phyloP scores from a whole-genome alignment of 2,797 vertebrate species.

The Molossus alvarezi region DNA sequence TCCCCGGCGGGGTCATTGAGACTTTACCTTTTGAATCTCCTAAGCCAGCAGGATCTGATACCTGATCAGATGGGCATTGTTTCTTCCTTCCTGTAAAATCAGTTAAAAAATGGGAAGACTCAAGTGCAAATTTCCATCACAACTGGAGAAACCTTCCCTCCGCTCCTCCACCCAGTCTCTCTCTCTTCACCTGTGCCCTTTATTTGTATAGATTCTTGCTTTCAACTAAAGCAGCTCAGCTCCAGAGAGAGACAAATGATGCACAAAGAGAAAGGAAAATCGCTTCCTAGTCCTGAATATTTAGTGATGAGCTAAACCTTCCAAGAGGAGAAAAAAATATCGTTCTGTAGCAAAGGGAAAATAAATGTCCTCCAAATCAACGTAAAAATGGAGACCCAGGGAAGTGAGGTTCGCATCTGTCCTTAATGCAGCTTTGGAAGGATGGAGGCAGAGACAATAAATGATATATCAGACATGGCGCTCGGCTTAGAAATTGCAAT shows the following conservation, averaged over 20 bases:
- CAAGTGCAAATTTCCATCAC: constrained; percentile 78
- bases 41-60: constrained; percentile 72
- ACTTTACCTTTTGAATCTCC: constrained; percentile 71
- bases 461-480: constrained; percentile 77
- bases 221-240: constrained; percentile 71
- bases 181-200: constrained; percentile 67
- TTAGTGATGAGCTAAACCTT: constrained; percentile 85
- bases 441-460: constrained; percentile 79
- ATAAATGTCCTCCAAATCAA: constrained; percentile 84
- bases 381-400: constrained; percentile 83
- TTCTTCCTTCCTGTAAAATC: constrained; percentile 79
- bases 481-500: constrained; percentile 81
- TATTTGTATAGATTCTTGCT: constrained; percentile 79
- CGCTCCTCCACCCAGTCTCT: neutral
- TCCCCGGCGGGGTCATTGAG: neutral
- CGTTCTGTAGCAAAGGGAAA: constrained; percentile 82
- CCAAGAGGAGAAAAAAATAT: constrained; percentile 79
- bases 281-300: constrained; percentile 85
- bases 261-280: constrained; percentile 82
- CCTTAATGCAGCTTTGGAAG: constrained; percentile 82
- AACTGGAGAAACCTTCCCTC: constrained; percentile 61
- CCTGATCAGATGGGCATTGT: constrained; percentile 62
- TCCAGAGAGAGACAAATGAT: constrained; percentile 83
- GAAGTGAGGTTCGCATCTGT: constrained; percentile 80
- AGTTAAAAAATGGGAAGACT: constrained; percentile 67